Conservation (phyloP, 2,888 invertebrate genomes). For the Leucoma salicis region DNA sequence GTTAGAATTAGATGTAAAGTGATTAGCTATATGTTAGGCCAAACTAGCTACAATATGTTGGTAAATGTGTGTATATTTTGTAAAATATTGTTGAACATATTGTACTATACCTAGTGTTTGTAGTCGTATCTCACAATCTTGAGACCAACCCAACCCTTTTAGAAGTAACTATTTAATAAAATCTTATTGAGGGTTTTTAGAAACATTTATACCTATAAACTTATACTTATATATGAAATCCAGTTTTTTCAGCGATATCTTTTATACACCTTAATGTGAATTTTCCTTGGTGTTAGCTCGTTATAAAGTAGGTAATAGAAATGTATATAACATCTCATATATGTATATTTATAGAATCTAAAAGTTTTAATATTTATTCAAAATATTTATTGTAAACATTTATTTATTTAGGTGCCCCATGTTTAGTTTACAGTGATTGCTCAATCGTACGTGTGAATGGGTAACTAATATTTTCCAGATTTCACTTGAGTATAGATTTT, state of each 20-base stretch:
- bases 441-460: conserved; percentile 61
- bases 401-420: conserved; percentile 47
- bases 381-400: conserved; percentile 31
- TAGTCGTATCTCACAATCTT: conserved; percentile 71
- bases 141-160: conserved; percentile 76
- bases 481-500: conserved; percentile 19
- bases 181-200: conserved; percentile 68
- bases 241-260: conserved; percentile 67
- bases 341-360: conserved; percentile 43
- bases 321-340: conserved; percentile 35
- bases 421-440: conserved; percentile 60
- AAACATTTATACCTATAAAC: conserved; percentile 62
- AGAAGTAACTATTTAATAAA: conserved; percentile 63
- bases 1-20: conserved; percentile 16
- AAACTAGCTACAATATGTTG: conserved; percentile 35
- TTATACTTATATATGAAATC: conserved; percentile 64
- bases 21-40: conserved; percentile 34
- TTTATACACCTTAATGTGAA: conserved; percentile 73
- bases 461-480: conserved; percentile 42
- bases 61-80: conserved; percentile 69
- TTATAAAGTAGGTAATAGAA: conserved; percentile 58
- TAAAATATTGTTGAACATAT: conserved; percentile 76
- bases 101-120: conserved; percentile 67
- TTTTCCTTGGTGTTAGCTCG: conserved; percentile 63
- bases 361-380: conserved; percentile 26